Conservation (phyloP, 1,140 invertebrate genomes). For the Bombus pascuorum region DNA sequence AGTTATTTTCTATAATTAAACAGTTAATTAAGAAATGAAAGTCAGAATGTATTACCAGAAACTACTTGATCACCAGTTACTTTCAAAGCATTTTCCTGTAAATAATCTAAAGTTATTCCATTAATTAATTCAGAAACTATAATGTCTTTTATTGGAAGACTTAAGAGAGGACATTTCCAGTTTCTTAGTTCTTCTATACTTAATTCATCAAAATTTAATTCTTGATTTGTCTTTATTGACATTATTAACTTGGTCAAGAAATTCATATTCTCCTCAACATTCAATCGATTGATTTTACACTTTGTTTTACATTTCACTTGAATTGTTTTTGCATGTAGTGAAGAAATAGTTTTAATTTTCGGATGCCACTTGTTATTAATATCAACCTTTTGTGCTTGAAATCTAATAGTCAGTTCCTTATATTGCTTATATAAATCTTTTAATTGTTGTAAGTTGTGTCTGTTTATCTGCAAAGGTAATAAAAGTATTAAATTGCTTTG, state of each 20-base stretch:
- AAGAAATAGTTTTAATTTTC: neutral
- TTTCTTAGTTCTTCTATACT: slow-evolving; percentile 51
- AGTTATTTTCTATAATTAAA: neutral
- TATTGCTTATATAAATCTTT: slow-evolving; percentile 53
- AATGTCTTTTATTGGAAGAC: slow-evolving; percentile 62
- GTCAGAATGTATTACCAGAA: slow-evolving; percentile 53
- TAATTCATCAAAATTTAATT: slow-evolving; percentile 43
- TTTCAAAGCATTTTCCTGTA: slow-evolving; percentile 67
- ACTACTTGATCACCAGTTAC: slow-evolving; percentile 69
- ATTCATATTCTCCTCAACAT: slow-evolving; percentile 17
- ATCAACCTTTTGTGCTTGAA: neutral
- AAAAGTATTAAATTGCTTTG: neutral
- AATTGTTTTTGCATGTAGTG: slow-evolving; percentile 39
- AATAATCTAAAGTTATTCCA: slow-evolving; percentile 57
- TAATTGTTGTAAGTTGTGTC: slow-evolving; percentile 54
- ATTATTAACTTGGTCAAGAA: slow-evolving; percentile 8
- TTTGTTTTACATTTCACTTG: slow-evolving; percentile 55
- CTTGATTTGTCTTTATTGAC: neutral
- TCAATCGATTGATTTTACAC: slow-evolving; percentile 51
- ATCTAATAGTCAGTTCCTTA: slow-evolving; percentile 28
- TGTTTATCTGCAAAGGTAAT: slow-evolving; percentile 63
- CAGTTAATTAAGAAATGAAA: neutral
- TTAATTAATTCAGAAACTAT: slow-evolving; percentile 65
- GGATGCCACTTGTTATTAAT: slow-evolving; percentile 5
- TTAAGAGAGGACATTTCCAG: slow-evolving; percentile 69